Evolutionary conservation across 2,113 vertebrate genomes (phyloP), one percentile per base, ranked within the genome.

Genomic region (Myiozetetes cayanensis): DNA sequence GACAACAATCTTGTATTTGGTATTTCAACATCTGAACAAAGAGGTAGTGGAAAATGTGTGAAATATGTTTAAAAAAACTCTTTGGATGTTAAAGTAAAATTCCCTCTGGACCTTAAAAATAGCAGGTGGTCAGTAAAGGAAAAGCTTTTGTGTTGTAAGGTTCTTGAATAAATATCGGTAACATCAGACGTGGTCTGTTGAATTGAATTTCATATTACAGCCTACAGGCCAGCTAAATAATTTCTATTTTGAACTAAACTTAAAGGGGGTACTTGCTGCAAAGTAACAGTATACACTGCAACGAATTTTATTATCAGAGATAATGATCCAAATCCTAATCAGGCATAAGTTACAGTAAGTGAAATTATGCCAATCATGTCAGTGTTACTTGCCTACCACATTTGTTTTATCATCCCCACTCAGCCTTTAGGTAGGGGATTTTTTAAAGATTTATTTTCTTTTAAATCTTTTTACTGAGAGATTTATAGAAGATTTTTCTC

Each of bases 1-100:
- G 94, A 93, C 95, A 95, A 81, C 84, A 94, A 96, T 95, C 87
- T 92, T 58, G 62, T 76, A 70, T 90, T 94, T 81, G 70, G 66
- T 2, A 8, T 46, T 85, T 93, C 83, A 86, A 76, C 25, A 81
- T 52, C 46, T 58, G 58, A 86, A 90, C 52, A 95, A 86, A 91
- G 53, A 91, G 56, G 46, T 44, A 72, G 65, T 16, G 14, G 46
- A 85, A 94, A 95, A 89, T 53, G 50, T 61, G 63, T 65, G 89
- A 95, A 96, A 96, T 70, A 56, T 24, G 47, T 87, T 66, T 22
- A 3, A 52, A 94, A 91, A 90, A 39, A 18, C 43, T 59, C 37
- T 94, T 80, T 55, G 56, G 59, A 71, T 90, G 66, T 74, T 93
- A 78, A 88, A 92, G 66, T 41, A 86, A 87, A 94, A 94, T 72